Base-by-base conservation (phyloP, 2,888 invertebrate genomes). In the Polydrusus cervinus region DNA sequence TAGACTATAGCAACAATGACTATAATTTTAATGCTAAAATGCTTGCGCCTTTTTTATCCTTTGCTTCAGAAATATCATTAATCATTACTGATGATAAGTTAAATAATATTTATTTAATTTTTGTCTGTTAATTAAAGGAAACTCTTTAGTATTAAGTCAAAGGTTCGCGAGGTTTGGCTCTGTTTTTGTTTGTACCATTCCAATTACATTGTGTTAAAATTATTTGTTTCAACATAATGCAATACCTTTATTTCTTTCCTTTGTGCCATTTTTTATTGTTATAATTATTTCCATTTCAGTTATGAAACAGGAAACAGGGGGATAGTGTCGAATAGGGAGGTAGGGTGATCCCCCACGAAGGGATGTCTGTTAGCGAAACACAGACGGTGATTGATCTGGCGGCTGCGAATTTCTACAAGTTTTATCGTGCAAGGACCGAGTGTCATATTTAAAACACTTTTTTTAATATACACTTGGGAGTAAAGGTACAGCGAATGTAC, bases 381-480 rank as follows among this genome's bases (percentile, higher is more conserved):
- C 62, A 62, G 62, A 43, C 62, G 62, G 47, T 62, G 62, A 62
- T 62, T 62, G 62, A 62, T 62, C 62, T 62, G 47, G 47, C 62
- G 45, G 62, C 47, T 62, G 47, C 47, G 62, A 18, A 62, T 62
- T 61, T 62, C 62, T 47, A 47, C 62, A 62, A 62, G 62, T 62
- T 62, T 62, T 45, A 62, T 40, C 14, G 62, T 25, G 30, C 62
- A 62, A 62, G 30, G 45, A 62, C 62, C 47, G 62, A 45, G 62
- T 62, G 62, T 62, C 62, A 62, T 62, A 62, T 62, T 62, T 47
- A 62, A 62, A 62, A 62, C 25, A 62, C 62, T 62, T 62, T 62
- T 60, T 62, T 62, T 62, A 45, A 62, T 30, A 47, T 62, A 62
- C 62, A 14, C 45, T 45, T 14, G 62, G 62, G 62, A 45, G 3